Base-by-base conservation (phyloP, 2,797 vertebrate genomes). In the Sternotherus odoratus region DNA sequence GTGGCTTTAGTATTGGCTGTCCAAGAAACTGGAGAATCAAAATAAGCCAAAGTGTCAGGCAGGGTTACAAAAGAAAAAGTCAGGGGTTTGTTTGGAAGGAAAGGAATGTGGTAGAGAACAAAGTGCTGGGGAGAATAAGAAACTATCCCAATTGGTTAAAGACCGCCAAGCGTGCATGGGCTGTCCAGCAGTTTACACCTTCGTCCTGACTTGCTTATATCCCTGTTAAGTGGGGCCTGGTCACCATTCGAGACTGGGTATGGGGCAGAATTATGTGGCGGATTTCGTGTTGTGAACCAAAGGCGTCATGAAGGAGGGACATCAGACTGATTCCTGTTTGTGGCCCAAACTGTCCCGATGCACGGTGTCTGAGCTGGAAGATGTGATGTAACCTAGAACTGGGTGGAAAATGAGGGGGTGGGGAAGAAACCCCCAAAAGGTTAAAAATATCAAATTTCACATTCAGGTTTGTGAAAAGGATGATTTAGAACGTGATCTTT, bases 1-100 rank as follows among this genome's bases (percentile, higher is more conserved):
- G 77, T 75, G 92, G 78, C 92, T 88, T 90, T 90, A 92, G 91
- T 16, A 87, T 78, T 21, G 80, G 10, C 80, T 0, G 9, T 86
- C 85, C 91, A 11, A 0, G 33, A 43, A 17, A 78, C 28, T n/a
- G 79, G n/a, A 4, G 30, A 60, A 78, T 66, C 79, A 3, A 10
- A 30, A 46, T 0, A 26, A 93, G 91, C 33, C 77, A 90, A 92
- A 43, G 53, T 74, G 75, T 88, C 77, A 83, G 96, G 93, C 86
- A 93, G 77, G 11, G 28, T 28, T 48, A 28, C 10, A 39, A 48
- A 30, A 33, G 16, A 33, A 30, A 24, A 28, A 16, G 6, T 28
- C 13, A 28, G 48, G 48, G 16, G 21, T 77, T n/a, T 50, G 48
- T 50, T 77, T 10, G 33, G 48, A 49, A n/a, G 46, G 16, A 5